Evolutionary conservation across 92 coral and sea anemone species (phyloP).

Genomic region (Palythoa grandiflora): DNA sequence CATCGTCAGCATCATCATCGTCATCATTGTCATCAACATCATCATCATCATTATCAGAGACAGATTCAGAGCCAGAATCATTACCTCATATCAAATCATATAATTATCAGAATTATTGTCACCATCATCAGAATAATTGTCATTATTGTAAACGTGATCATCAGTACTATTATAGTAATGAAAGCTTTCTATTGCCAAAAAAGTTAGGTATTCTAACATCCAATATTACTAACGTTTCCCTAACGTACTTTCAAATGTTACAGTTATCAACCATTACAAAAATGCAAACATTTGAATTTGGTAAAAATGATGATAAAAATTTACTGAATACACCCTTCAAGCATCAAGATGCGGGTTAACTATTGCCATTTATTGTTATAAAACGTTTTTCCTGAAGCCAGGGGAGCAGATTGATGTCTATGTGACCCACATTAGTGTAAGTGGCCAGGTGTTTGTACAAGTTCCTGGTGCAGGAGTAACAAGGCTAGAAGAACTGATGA

Average conservation of each 20-base stretch:
- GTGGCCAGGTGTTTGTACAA: constrained; percentile 81
- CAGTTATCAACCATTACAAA: too few species aligned
- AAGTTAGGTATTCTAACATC: too few species aligned
- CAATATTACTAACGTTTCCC: too few species aligned
- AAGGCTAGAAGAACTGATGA: constrained; percentile 90
- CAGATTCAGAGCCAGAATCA: neutral
- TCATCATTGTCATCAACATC: neutral
- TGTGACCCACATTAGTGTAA: constrained; percentile 67
- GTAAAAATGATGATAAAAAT: too few species aligned
- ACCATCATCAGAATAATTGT: too few species aligned
- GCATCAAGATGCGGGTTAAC: neutral
- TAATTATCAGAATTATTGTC: too few species aligned
- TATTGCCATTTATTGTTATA: neutral
- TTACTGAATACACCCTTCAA: too few species aligned
- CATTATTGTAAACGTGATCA: too few species aligned
- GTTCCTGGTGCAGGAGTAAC: constrained; percentile 87
- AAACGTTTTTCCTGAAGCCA: constrained; percentile 42
- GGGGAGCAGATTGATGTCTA: constrained; percentile 79
- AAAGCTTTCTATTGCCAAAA: neutral
- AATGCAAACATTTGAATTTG: too few species aligned
- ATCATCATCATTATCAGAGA: neutral
- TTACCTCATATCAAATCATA: neutral
- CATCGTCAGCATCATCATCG: neutral
- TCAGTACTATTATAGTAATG: neutral
- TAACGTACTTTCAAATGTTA: too few species aligned